Base-by-base conservation (phyloP, 2,113 vertebrate genomes). In the Gnathonemus longibarbis region DNA sequence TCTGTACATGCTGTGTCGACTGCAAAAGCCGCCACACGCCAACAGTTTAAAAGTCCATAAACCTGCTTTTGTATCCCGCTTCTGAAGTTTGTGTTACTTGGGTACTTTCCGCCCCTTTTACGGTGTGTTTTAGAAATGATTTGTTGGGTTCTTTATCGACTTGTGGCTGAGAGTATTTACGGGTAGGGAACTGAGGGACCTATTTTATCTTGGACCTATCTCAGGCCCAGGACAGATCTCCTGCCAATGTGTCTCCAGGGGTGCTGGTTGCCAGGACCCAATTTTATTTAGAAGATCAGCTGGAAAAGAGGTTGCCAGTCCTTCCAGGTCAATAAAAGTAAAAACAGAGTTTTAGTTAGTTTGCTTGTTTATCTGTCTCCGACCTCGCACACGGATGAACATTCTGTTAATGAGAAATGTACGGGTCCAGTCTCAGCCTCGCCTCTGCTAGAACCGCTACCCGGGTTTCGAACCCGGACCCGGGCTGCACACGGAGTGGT, bases 191-290 rank as follows among this genome's bases (percentile, higher is more conserved):
- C n/a, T 27, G 49, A 21, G 85, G 85, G 48, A 53, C 85, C 85
- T 56, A 52, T 87, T 87, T 87, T 35, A 53, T 84, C 45, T 84
- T 84, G 83, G 83, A 84, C 39, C 11, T 77, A 21, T 87, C 85
- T 52, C 19, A 35, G 50, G 85, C 27, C 35, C 49, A 3, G 85
- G 85, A 87, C 85, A 53, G 50, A 53, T 53, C 49, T 24, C n/a
- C 49, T n/a, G 85, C 85, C 85, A 87, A 48, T 1, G 11, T 56
- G 48, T 48, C 24, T n/a, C 83, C 83, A 53, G 50, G 15, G 49
- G 27, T 52, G 13, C 50, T 17, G 85, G 48, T 48, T 35, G 50
- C 49, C 49, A 53, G 85, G 50, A 87, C 85, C 87, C 56, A 88
- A 88, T 66, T 88, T 88, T 24, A 45, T 45, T 62, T 62, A 46